These are phyloP conservation scores for Cydia fagiglandana DNA, from an alignment of 1,140 invertebrate species.

Conservation along the genomic window DNA sequence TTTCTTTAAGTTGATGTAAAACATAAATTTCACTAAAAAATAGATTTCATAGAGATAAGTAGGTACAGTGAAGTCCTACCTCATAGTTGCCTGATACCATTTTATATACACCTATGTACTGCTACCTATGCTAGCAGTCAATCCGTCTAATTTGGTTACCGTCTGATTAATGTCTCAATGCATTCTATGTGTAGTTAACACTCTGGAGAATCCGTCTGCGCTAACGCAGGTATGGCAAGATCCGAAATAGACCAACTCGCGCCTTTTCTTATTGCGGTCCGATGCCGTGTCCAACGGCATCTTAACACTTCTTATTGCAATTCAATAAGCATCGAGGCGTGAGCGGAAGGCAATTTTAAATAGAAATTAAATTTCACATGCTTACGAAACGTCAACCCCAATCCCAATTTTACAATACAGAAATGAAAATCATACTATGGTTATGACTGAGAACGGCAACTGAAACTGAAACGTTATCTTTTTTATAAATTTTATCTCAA, in stretches of 20 bases:
- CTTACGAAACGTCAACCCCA: not conserved
- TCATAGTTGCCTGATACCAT: no score
- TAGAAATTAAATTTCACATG: not conserved
- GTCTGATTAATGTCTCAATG: constrained; percentile 5
- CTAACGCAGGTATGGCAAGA: constrained; percentile 5
- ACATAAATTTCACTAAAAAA: no score
- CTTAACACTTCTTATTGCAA: constrained; percentile 2
- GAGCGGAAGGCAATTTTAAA: constrained; percentile 3
- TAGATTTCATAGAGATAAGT: no score
- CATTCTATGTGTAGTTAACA: constrained; percentile 13
- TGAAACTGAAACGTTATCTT: no score
- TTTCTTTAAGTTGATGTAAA: no score
- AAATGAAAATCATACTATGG: no score
- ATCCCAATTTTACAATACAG: not conserved
- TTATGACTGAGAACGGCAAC: no score
- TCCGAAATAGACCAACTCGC: constrained; percentile 19
- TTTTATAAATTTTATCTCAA: no score
- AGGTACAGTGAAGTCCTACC: no score
- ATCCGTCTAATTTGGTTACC: not conserved
- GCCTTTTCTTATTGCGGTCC: constrained; percentile 15
- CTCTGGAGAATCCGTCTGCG: constrained; percentile 5
- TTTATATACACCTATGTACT: not conserved
- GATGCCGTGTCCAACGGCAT: constrained; percentile 2
- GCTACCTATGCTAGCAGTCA: not conserved
- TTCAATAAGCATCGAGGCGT: constrained; percentile 6